These are phyloP conservation scores for Pyrochroa serraticornis DNA, from an alignment of 2,888 invertebrate species.

Conservation along the genomic window DNA sequence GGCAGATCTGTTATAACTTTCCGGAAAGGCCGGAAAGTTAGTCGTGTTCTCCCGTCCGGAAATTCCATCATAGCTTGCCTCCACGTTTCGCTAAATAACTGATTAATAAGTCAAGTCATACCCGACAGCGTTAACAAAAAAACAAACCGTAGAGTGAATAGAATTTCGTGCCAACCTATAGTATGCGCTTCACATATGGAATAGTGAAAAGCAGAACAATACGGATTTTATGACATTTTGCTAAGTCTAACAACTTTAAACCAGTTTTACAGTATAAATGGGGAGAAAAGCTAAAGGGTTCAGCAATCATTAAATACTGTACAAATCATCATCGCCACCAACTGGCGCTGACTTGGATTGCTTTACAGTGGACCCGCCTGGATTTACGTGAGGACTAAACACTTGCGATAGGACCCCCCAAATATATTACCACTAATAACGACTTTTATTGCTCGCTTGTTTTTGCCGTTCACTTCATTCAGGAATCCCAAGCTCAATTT, in stretches of 20 bases:
- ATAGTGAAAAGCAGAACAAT: constrained; percentile 12
- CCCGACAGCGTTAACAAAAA: constrained; percentile 8
- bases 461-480: constrained; percentile 35
- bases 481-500: constrained; percentile 31
- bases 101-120: constrained; percentile 24
- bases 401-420: constrained; percentile 45
- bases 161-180: constrained; percentile 4
- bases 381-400: constrained; percentile 53
- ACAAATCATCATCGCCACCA: constrained; percentile 56
- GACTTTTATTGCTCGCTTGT: constrained; percentile 44
- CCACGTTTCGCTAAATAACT: constrained; percentile 19
- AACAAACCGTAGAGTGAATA: constrained; percentile 2
- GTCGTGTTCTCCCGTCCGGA: background rate
- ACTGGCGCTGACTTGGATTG: constrained; percentile 56
- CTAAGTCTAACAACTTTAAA: constrained; percentile 11
- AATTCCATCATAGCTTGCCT: constrained; percentile 15
- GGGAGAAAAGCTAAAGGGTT: constrained; percentile 9
- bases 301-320: constrained; percentile 52
- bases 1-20: too few species aligned
- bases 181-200: background rate
- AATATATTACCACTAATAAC: constrained; percentile 44
- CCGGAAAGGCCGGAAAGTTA: too few species aligned
- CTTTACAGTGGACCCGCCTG: constrained; percentile 50
- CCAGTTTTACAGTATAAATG: background rate
- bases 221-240: constrained; percentile 14